Percentiles rank a stretch among this genome's conserved stretches.
phyloP scores from a whole-genome alignment of 2,888 invertebrate genomes.

The Agonopterix subpropinquella region DNA sequence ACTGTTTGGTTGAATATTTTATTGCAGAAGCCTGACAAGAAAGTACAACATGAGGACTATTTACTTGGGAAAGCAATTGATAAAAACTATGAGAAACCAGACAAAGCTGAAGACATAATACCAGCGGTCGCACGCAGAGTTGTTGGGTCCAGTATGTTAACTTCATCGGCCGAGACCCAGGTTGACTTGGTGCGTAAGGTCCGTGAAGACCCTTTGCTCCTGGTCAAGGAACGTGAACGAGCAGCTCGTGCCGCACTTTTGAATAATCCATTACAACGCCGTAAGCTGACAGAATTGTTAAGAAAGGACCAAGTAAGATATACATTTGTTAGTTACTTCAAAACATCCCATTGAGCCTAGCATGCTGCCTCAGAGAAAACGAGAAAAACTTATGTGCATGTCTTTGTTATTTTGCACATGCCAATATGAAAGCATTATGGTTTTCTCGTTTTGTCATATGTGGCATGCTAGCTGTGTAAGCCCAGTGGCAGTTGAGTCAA shows the following conservation, averaged over 20 bases:
- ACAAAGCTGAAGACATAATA: slow-evolving; percentile 83
- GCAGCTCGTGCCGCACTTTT: slow-evolving; percentile 89
- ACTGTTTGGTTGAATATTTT: not conserved
- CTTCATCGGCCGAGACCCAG: slow-evolving; percentile 76
- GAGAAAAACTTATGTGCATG: too few species aligned
- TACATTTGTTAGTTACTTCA: not conserved
- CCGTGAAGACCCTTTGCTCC: slow-evolving; percentile 93
- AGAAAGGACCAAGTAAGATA: slow-evolving; percentile 68
- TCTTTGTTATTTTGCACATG: too few species aligned
- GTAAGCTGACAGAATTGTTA: slow-evolving; percentile 87
- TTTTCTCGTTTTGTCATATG: too few species aligned
- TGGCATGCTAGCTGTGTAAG: too few species aligned
- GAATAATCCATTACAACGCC: slow-evolving; percentile 94
- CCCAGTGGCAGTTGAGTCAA: too few species aligned
- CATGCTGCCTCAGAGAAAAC: too few species aligned
- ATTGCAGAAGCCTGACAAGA: slow-evolving; percentile 75
- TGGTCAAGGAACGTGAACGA: slow-evolving; percentile 92
- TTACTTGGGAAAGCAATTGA: slow-evolving; percentile 88
- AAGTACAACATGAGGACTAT: slow-evolving; percentile 90
- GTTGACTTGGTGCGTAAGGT: slow-evolving; percentile 92
- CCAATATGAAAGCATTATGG: too few species aligned
- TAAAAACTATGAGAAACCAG: slow-evolving; percentile 80
- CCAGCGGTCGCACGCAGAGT: slow-evolving; percentile 76
- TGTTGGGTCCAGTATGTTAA: slow-evolving; percentile 58
- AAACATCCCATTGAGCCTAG: not conserved